A percentile compares a stretch with the other conserved stretches of the same genome.
These are phyloP conservation scores for Balearica regulorum DNA, from an alignment of 2,797 vertebrate genomes.

Conservation along the genomic window DNA sequence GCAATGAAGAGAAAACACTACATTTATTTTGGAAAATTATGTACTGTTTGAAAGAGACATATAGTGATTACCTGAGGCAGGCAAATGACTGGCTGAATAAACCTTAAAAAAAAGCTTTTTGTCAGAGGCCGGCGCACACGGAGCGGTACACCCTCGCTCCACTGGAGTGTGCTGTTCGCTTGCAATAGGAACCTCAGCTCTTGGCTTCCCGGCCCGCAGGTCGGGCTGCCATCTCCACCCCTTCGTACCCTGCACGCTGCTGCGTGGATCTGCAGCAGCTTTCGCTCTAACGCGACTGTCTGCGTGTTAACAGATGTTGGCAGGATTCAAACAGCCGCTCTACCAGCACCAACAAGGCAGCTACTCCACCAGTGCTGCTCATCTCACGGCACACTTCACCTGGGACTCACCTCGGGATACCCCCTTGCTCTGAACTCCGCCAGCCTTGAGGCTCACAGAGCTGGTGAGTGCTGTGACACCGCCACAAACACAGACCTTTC, in stretches of 20 bases:
- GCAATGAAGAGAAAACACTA: background rate
- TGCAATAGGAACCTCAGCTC: fast-evolving
- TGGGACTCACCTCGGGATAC: background rate
- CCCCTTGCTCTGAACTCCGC: background rate
- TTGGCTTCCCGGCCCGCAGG: too few relatives aligned
- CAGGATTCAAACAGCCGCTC: background rate
- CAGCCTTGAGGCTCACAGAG: too few relatives aligned
- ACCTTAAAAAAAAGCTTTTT: background rate
- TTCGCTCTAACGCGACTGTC: too few relatives aligned
- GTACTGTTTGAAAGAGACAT: background rate
- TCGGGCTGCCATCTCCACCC: background rate
- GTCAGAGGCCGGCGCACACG: too few relatives aligned
- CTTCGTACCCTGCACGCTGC: too few relatives aligned
- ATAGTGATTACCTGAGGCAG: background rate
- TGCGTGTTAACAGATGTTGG: fast-evolving
- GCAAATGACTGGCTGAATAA: background rate
- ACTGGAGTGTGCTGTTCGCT: background rate
- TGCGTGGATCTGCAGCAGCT: background rate
- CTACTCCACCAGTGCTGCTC: background rate
- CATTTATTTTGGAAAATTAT: background rate
- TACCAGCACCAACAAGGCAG: background rate
- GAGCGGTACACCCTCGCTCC: background rate
- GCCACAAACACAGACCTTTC: fast-evolving
- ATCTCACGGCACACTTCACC: background rate
- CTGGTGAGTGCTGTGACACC: background rate